Base-by-base conservation (phyloP, 2,888 invertebrate genomes). In the Drymonia ruficornis region DNA sequence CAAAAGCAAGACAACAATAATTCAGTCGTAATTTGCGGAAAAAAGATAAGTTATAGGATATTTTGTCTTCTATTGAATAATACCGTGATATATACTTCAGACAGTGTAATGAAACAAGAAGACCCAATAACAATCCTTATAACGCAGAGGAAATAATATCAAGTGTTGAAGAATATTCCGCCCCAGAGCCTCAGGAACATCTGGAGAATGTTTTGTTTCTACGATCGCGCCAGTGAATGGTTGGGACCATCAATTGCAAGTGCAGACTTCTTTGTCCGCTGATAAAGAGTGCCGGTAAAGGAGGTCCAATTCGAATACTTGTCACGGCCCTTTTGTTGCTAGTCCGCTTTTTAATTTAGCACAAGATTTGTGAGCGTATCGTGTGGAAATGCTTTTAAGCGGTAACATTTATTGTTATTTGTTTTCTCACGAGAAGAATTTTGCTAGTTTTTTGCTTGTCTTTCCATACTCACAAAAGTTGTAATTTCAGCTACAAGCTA, bases 191-290 rank as follows among this genome's bases (percentile, higher is more conserved):
- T 67, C 55, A 56, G 49, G 42, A 55, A 57, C 67, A 69, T 69
- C 68, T 69, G 70, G 52, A 57, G 50, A 67, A 57, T 71, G 71
- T 78, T 80, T 80, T 77, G 76, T 78, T 79, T 71, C 67, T 61
- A 53, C 62, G 56, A 56, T 63, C 61, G 55, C 53, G 55, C 60
- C 58, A 40, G 63, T 71, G 65, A 78, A 76, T 70, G 70, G 72
- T 63, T 49, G 54, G 67, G 67, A 57, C 75, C 80, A 80, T 82
- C 81, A 80, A 80, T 81, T 78, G 81, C 75, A 76, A 71, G 70
- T 70, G 64, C 75, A 74, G 62, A 62, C 59, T 72, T 72, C 77
- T 78, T 80, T 82, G 78, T 80, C 70, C 72, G 57, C 56, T 59
- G 59, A 68, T 67, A 74, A 73, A 78, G 57, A 78, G 72, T 72